Percentiles rank a stretch among this genome's conserved stretches.
Evolutionary conservation across 1,140 invertebrate species (phyloP).

Genomic region (Stegodyphus mimosarum): DNA sequence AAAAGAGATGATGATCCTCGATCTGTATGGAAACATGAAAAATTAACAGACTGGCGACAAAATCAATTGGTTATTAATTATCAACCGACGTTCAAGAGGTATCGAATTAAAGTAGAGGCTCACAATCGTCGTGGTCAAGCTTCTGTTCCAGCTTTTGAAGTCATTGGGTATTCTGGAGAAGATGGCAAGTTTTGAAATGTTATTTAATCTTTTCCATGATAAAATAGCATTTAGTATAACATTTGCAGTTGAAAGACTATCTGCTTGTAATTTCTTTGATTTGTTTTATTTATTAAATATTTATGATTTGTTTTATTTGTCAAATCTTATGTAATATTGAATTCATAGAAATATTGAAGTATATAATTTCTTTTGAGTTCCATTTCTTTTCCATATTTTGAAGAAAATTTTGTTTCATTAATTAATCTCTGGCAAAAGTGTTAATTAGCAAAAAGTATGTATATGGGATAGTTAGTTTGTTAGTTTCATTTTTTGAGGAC

Average conservation of each 20-base stretch:
- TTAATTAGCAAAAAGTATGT: too few relatives aligned
- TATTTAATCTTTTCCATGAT: too few relatives aligned
- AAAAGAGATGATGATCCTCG: constrained; percentile 80
- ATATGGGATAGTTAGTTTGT: too few relatives aligned
- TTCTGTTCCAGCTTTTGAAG: constrained; percentile 81
- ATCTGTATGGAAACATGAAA: constrained; percentile 76
- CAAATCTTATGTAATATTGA: too few relatives aligned
- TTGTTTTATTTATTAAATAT: too few relatives aligned
- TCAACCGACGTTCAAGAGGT: constrained; percentile 90
- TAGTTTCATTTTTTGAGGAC: too few relatives aligned
- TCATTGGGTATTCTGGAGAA: constrained; percentile 94
- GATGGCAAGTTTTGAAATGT: constrained; percentile 70
- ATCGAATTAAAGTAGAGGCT: constrained; percentile 91
- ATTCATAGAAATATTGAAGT: too few relatives aligned
- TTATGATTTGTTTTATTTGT: too few relatives aligned
- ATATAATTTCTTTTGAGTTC: too few relatives aligned
- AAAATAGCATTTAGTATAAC: neutral
- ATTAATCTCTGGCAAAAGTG: too few relatives aligned
- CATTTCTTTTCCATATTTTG: too few relatives aligned
- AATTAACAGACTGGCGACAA: constrained; percentile 82
- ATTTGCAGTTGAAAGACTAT: neutral
- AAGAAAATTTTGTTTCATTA: too few relatives aligned
- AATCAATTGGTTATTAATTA: constrained; percentile 78
- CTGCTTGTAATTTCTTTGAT: neutral
- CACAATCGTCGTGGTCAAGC: constrained; percentile 91